Conservation (phyloP, 2,113 vertebrate genomes). For the Rhinoderma darwinii region DNA sequence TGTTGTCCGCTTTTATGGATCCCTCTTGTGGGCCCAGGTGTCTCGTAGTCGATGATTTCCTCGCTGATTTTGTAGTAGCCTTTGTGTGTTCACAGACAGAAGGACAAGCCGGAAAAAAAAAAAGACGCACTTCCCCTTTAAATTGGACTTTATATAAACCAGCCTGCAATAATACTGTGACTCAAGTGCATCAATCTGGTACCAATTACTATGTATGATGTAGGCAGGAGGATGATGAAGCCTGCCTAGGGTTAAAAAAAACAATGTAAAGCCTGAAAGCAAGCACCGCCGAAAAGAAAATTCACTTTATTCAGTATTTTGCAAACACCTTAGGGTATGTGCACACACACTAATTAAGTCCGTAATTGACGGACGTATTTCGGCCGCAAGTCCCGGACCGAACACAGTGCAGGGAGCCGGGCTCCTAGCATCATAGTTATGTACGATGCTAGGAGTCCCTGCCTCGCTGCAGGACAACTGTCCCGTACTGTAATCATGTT, state of each 20-base stretch:
- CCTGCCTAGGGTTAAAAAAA: background rate
- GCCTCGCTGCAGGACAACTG: too few relatives aligned
- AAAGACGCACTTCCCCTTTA: background rate
- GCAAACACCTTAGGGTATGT: too few relatives aligned
- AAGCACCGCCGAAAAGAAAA: background rate
- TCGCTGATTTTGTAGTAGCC: background rate
- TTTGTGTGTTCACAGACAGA: constrained; percentile 1
- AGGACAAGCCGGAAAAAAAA: background rate
- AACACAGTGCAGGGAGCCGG: too few relatives aligned
- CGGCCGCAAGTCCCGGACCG: too few relatives aligned
- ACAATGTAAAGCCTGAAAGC: background rate
- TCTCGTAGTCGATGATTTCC: constrained; percentile 16
- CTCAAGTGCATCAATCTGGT: constrained; percentile 12
- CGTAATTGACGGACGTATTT: too few relatives aligned
- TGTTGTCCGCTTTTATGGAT: constrained; percentile 31
- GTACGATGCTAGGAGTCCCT: too few relatives aligned
- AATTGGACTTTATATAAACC: background rate
- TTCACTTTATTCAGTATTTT: background rate
- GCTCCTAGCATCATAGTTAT: too few relatives aligned
- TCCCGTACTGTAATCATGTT: too few relatives aligned
- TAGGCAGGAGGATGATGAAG: background rate
- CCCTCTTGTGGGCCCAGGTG: constrained; percentile 40
- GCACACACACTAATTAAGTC: too few relatives aligned
- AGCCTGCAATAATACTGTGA: background rate
- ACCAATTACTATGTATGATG: background rate